These are phyloP conservation scores for Acanthococcus lagerstroemiae DNA, from an alignment of 2,888 invertebrate genomes.

Conservation along the genomic window DNA sequence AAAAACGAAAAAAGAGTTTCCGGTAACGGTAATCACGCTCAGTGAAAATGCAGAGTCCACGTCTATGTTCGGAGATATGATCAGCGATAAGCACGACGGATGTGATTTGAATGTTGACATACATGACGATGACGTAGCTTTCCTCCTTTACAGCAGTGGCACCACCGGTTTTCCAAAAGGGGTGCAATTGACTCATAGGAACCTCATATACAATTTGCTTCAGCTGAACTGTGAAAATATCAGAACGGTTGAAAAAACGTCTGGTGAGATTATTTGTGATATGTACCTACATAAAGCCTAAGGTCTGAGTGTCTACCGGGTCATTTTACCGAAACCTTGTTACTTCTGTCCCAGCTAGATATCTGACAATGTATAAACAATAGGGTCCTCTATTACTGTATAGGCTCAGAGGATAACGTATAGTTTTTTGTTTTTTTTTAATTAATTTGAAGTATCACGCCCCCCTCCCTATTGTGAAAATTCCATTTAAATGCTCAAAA, in stretches of 20 bases:
- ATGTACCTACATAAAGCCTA: neutral
- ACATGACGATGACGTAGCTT: conserved; percentile 51
- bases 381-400: no score
- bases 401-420: no score
- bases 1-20: neutral
- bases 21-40: neutral
- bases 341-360: no score
- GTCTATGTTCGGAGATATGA: neutral
- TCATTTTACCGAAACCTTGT: no score
- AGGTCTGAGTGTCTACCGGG: neutral
- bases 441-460: no score
- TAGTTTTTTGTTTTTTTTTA: neutral
- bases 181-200: conserved; percentile 52
- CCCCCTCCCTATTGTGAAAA: no score
- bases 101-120: conserved; percentile 44
- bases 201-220: conserved; percentile 35
- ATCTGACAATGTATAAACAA: no score
- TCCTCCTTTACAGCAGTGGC: conserved; percentile 74
- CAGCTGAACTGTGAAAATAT: conserved; percentile 31
- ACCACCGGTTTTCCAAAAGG: conserved; percentile 76
- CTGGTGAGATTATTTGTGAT: conserved; percentile 31
- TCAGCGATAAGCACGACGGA: neutral
- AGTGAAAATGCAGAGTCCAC: neutral
- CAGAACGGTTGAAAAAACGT: conserved; percentile 31
- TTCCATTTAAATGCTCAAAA: no score